Conservation (phyloP, 2,113 vertebrate species). For the Malurus elegans region DNA sequence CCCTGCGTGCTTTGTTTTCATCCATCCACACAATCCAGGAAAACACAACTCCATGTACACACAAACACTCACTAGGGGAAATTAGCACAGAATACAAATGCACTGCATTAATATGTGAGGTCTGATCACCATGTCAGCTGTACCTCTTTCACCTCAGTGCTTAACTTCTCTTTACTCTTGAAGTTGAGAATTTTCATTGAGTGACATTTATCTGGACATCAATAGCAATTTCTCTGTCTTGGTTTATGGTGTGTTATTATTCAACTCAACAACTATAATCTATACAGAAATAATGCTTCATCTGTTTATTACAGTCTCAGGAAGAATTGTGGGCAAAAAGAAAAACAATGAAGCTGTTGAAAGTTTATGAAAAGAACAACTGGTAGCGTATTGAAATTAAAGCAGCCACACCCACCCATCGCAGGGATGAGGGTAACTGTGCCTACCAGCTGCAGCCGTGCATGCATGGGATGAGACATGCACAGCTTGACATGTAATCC, state of each 20-base stretch:
- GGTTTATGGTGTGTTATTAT: neutral
- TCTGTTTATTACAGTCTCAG: neutral
- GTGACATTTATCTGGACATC: neutral
- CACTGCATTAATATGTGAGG: neutral
- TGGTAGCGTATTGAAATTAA: neutral
- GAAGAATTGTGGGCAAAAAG: neutral
- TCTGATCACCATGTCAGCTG: neutral
- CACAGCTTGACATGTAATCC: neutral
- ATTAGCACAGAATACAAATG: neutral
- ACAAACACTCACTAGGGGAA: neutral
- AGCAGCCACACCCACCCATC: neutral
- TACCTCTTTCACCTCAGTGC: neutral
- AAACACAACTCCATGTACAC: neutral
- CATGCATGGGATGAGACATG: neutral
- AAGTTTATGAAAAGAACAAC: neutral
- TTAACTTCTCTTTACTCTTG: neutral
- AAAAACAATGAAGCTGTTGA: neutral
- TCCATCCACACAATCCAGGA: neutral
- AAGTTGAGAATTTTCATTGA: neutral
- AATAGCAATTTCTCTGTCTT: neutral
- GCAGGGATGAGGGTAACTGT: neutral
- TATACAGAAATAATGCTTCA: neutral
- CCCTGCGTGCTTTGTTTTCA: neutral
- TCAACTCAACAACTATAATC: neutral
- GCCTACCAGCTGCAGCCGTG: neutral